Base-by-base conservation (phyloP, 2,888 invertebrate genomes). In the Panopea generosa region DNA sequence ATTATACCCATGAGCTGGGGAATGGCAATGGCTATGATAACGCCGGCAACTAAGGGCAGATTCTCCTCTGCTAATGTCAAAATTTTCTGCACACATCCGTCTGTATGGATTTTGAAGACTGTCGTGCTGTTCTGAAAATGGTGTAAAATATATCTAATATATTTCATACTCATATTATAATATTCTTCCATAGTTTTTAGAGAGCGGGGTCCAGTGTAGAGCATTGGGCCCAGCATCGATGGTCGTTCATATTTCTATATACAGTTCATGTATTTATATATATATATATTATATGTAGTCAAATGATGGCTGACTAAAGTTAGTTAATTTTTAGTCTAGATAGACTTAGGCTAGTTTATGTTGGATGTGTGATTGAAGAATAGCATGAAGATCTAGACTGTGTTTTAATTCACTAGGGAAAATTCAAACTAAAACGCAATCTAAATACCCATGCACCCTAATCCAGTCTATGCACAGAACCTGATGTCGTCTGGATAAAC, bases 51-150 rank as follows among this genome's bases (percentile, higher is more conserved):
- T 0, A 88, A 50, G 18, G 85, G 87, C 16, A 20, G 6, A 53
- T 89, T 84, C 6, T 82, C 69, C 63, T 87, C 82, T 4, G 84
- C 85, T 26, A 86, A 55, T 1, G 65, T 57, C 38, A 89, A 56
- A 7, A 85, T 77, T 0, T 84, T 80, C 27, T 85, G 84, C 27
- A 90, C 85, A 84, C 90, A 90, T 11, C 90, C 89, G 56, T 60
- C 53, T 1, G 84, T 85, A 56, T 84, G 83, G 22, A 77, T 59
- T 9, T 70, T 70, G 1, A 49, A 11, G 1, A 50, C 20, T 7
- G 43, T 60, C 1, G 61, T 50, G n/a, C 53, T 53, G 27, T 63
- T 60, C 77, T 77, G 62, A n/a, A 66, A 60, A 47, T 11, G 20
- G 47, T 2, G 29, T 22, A 45, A 45, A 45, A 6, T 18, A 45